phyloP scores from a whole-genome alignment of 1,140 invertebrate genomes.

The Tetramorium parvispinum region DNA sequence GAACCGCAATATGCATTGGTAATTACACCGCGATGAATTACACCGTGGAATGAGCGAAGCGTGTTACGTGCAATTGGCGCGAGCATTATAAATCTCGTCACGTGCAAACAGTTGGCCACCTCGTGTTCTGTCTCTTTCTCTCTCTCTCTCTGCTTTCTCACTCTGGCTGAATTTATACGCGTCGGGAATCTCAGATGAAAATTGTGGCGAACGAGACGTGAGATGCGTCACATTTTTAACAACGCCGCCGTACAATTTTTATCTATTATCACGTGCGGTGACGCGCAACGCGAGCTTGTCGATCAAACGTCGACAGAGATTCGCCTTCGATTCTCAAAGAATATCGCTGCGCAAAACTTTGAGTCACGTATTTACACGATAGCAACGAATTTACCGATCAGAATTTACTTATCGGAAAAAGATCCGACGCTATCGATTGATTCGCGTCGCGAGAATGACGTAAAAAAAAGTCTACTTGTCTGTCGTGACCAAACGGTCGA shows the following conservation, averaged over 20 bases:
- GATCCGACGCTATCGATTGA: neutral
- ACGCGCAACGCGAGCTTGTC: neutral
- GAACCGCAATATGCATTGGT: constrained; percentile 82
- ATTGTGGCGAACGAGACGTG: neutral
- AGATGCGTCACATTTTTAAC: constrained; percentile 9
- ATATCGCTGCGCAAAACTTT: neutral
- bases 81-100: constrained; percentile 82
- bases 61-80: constrained; percentile 82
- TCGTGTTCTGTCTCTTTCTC: neutral
- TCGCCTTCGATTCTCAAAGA: constrained; percentile 10
- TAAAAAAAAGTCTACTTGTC: neutral
- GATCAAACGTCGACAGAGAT: constrained; percentile 10
- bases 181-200: constrained; percentile 39
- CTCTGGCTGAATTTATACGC: neutral
- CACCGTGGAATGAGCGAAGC: constrained; percentile 81
- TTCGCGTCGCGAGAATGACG: constrained; percentile 5
- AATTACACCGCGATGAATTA: constrained; percentile 82
- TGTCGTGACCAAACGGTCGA: neutral
- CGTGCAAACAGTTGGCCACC: constrained; percentile 76
- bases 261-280: constrained; percentile 20
- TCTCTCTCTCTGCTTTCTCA: neutral
- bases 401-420: neutral
- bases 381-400: constrained; percentile 15
- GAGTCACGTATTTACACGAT: constrained; percentile 4
- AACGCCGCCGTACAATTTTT: neutral